phyloP scores from a whole-genome alignment of 2,113 vertebrate species.

The Sturnira hondurensis region DNA sequence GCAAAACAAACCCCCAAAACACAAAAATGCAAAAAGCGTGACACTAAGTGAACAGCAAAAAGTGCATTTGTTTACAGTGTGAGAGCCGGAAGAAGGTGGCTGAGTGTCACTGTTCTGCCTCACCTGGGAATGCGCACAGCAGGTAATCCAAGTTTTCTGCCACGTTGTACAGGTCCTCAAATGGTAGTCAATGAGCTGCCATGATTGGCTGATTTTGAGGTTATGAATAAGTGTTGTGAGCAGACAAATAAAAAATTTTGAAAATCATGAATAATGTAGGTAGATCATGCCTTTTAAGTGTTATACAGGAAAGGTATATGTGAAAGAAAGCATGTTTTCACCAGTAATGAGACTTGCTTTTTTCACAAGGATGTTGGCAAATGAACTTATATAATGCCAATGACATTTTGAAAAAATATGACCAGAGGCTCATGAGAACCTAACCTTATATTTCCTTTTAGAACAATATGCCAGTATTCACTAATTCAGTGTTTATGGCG shows the following conservation, averaged over 20 bases:
- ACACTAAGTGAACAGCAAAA: not conserved
- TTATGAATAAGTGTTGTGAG: not conserved
- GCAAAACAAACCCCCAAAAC: not conserved
- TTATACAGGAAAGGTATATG: not conserved
- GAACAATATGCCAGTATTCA: not conserved
- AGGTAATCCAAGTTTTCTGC: not conserved
- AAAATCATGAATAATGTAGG: not conserved
- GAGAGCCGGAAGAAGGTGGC: not conserved
- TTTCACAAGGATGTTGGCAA: not conserved
- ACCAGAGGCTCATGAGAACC: not conserved
- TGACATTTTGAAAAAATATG: not conserved
- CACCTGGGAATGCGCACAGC: not conserved
- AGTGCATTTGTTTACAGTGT: not conserved
- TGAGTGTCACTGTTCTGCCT: not conserved
- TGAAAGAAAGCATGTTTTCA: not conserved
- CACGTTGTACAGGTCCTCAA: not conserved
- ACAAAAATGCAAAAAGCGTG: not conserved
- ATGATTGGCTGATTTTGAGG: not conserved
- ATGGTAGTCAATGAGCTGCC: not conserved
- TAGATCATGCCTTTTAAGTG: not conserved
- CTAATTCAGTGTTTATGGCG: not conserved
- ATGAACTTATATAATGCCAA: not conserved
- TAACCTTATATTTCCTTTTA: not conserved
- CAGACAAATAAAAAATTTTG: not conserved
- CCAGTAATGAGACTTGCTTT: not conserved